Base-by-base conservation (phyloP, 2,797 vertebrate species). In the Aphelocoma californica region DNA sequence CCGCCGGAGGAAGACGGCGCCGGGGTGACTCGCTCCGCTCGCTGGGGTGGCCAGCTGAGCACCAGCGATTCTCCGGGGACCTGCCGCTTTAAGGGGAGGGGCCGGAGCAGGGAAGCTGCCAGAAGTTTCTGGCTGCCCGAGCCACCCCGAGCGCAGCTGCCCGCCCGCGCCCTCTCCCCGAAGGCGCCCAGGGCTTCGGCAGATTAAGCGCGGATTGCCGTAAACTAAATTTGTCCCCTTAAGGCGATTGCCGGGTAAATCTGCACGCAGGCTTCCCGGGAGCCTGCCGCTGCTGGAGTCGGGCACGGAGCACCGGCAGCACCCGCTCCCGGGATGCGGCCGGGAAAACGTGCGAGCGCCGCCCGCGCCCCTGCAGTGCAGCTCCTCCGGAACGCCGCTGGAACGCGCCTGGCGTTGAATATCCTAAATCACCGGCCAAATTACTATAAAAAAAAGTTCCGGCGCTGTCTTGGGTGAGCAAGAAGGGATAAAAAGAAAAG, bases 91-190 rank as follows among this genome's bases (percentile, higher is more conserved):
- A 93, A 92, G 86, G 64, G 77, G 90, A 66, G 75, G 86, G 44
- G 56, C 86, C 38, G 18, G 8, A 25, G 40, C 47, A 80, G 48
- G 31, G 86, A 85, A 94, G 42, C 81, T 94, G 93, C 93, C 86
- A 96, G 94, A 96, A 96, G 81, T 92, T 97, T 96, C 91, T 69
- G 81, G 14, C 45, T 29, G 77, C 73, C 74, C n/a, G 38, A 56
- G 36, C 12, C 40, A 7, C 14, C 5, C 54, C 15, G 36, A 34
- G 38, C 51, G 51, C 53, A 3, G 78, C 60, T 13, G 72, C 60
- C 56, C 56, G 38, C 71, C 58, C 58, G n/a, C 31, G 32, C 45
- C 45, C 66, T 60, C 62, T 83, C 47, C 60, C 38, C 70, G 31
- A 32, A 34, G n/a, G 67, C 57, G 65, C 72, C 34, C 64, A 16